Conservation (phyloP, 2,888 invertebrate species). For the Sarcophaga carnaria region DNA sequence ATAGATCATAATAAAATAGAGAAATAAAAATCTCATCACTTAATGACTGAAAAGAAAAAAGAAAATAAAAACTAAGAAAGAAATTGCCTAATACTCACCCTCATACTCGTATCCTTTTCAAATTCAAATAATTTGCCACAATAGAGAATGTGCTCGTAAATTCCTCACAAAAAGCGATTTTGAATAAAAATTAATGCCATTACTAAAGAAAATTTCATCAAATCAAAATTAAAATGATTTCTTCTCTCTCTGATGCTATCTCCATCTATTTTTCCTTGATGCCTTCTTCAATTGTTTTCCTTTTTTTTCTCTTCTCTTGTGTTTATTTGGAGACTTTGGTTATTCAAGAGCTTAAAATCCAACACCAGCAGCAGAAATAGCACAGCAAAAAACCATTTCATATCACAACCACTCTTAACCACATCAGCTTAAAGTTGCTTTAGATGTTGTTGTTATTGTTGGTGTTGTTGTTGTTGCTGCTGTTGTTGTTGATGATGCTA, state of each 20-base stretch:
- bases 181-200: conserved; percentile 64
- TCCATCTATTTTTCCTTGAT: neutral
- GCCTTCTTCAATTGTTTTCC: neutral
- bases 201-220: conserved; percentile 62
- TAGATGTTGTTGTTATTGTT: neutral
- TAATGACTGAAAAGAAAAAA: neutral
- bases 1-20: neutral
- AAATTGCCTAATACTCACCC: conserved; percentile 14
- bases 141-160: neutral
- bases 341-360: conserved; percentile 7
- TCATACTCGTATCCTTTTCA: neutral
- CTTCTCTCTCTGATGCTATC: neutral
- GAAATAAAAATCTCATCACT: conserved; percentile 10
- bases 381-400: neutral
- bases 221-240: conserved; percentile 65
- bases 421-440: conserved; percentile 45
- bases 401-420: conserved; percentile 35
- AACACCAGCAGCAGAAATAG: neutral
- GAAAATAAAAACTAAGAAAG: too few species aligned
- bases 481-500: conserved; percentile 35
- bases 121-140: conserved; percentile 3
- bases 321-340: conserved; percentile 4
- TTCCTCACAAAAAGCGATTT: conserved; percentile 14
- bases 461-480: neutral
- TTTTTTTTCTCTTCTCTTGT: conserved; percentile 19